Conservation (phyloP, 2,797 vertebrate species). For the Characodon lateralis region DNA sequence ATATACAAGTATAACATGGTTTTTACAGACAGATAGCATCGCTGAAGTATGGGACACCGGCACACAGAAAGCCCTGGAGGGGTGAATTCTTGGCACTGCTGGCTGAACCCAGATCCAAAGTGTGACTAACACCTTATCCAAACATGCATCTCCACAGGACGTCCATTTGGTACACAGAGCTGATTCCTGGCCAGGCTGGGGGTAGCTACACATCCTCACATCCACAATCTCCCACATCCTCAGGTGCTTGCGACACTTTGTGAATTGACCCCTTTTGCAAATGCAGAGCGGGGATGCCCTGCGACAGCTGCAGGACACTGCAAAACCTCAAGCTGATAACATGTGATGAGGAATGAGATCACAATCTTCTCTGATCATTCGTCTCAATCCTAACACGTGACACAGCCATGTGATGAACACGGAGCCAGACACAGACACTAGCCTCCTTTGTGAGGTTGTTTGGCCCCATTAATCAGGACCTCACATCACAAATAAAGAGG, state of each 20-base stretch:
- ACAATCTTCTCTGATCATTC: constrained; percentile 73
- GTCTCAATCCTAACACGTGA: constrained; percentile 38
- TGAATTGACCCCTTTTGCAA: constrained; percentile 72
- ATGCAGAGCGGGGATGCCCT: constrained; percentile 57
- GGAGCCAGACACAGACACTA: constrained; percentile 83
- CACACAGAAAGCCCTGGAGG: constrained; percentile 70
- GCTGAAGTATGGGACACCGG: constrained; percentile 51
- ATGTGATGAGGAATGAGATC: constrained; percentile 80
- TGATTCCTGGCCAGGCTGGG: constrained; percentile 19
- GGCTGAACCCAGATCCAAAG: constrained; percentile 61
- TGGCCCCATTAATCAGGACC: constrained; percentile 28
- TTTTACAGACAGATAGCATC: constrained; percentile 56
- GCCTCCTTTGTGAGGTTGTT: constrained; percentile 78
- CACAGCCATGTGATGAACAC: constrained; percentile 67
- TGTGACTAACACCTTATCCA: constrained; percentile 69
- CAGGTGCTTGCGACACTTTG: constrained; percentile 78
- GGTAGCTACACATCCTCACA: constrained; percentile 17
- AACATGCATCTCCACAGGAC: constrained; percentile 5
- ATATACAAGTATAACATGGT: constrained; percentile 59
- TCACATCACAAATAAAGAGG: constrained; percentile 66
- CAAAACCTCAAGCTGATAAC: constrained; percentile 60
- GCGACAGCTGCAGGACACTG: constrained; percentile 75
- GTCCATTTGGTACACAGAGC: constrained; percentile 7
- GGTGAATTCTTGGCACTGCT: constrained; percentile 74
- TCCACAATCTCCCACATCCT: constrained; percentile 23